Conservation (phyloP, 2,888 invertebrate species). For the Timandra comae region DNA sequence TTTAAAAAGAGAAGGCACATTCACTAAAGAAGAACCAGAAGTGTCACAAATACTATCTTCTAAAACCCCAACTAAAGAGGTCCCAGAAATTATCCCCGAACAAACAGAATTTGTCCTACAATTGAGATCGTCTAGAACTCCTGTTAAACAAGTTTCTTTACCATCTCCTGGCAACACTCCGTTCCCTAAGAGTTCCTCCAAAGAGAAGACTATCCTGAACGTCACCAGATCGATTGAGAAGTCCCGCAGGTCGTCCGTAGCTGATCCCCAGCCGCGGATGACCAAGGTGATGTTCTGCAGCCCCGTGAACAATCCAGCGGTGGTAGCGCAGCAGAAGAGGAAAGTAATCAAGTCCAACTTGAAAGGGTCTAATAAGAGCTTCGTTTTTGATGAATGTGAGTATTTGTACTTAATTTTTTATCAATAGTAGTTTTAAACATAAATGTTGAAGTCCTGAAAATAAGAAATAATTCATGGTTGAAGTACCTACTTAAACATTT, state of each 20-base stretch:
- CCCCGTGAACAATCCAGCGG: constrained; percentile 43
- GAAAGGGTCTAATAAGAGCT: constrained; percentile 70
- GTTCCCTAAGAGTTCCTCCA: constrained; percentile 39
- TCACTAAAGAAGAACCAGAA: constrained; percentile 51
- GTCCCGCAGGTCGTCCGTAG: constrained; percentile 24
- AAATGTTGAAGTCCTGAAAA: too few relatives aligned
- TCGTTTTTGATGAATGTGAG: constrained; percentile 58
- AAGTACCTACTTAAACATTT: too few relatives aligned
- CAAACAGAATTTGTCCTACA: too few relatives aligned
- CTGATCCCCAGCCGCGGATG: constrained; percentile 30
- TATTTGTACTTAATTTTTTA: too few relatives aligned
- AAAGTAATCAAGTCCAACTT: constrained; percentile 67
- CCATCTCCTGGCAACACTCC: constrained; percentile 60
- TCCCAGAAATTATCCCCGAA: too few relatives aligned
- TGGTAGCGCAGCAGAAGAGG: constrained; percentile 39
- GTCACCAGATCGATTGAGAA: constrained; percentile 62
- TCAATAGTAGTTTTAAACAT: too few relatives aligned
- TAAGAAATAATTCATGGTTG: too few relatives aligned
- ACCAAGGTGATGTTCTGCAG: constrained; percentile 69
- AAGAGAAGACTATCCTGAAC: constrained; percentile 40
- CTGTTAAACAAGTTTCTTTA: too few relatives aligned
- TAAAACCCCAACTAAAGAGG: constrained; percentile 20
- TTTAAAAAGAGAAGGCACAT: constrained; percentile 60
- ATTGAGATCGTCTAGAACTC: too few relatives aligned
- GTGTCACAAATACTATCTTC: constrained; percentile 7